Base-by-base conservation (phyloP, 2,113 vertebrate species). In the Argyrosomus japonicus region DNA sequence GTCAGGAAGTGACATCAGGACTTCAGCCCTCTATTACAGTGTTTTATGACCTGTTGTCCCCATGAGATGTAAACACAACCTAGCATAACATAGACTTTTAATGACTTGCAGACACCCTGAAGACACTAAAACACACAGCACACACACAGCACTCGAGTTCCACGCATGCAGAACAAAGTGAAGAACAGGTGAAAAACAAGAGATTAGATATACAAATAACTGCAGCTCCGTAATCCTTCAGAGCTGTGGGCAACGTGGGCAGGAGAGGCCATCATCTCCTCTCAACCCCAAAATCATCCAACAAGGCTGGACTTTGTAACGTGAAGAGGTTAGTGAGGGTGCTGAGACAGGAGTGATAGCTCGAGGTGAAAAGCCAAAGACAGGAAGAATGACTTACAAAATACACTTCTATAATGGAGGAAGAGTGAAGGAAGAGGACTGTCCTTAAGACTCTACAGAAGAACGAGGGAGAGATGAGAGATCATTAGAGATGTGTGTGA, bases 401-500 rank as follows among this genome's bases (percentile, higher is more conserved):
- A 88, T 75, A 91, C 82, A 88, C 75, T 75, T 87, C 71, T 90
- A 90, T 62, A 86, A 93, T 45, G 75, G 88, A 94, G 88, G 84
- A 89, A 75, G 85, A 79, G 1, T 72, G 77, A 84, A 78, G 75
- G 70, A 90, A 64, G 83, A 78, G 21, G 74, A 47, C 36, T 64
- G 87, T 90, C 92, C 90, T 95, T 94, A 94, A 82, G 92, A 94
- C 90, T 95, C 94, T 94, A 92, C 50, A 79, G 80, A 74, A 57
- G 75, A 86, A 82, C 61, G 36, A 45, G 73, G 77, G 65, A 89
- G 68, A 92, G 23, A 90, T 54, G 68, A 83, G 72, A 80, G 45
- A 62, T 94, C 27, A 54, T 94, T 84, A 93, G 79, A 88, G 80
- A 18, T 54, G 18, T 43, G 65, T 0, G 0, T n/a, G 58, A 79